Evolutionary conservation across 1,140 invertebrate species (phyloP).

Genomic region (Monochamus saltuarius): DNA sequence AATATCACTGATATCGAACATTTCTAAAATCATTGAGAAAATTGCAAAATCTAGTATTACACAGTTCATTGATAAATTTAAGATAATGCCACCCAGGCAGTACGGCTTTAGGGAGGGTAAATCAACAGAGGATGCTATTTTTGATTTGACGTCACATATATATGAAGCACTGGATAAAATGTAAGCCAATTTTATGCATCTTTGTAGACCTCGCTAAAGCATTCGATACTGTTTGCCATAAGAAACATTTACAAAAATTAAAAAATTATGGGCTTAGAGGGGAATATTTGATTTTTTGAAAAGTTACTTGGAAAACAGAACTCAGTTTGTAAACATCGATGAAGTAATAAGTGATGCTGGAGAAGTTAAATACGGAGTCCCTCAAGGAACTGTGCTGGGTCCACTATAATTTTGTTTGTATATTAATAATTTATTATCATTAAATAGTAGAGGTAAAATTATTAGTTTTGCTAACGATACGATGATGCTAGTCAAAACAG

Average conservation of each 20-base stretch:
- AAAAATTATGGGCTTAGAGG: neutral
- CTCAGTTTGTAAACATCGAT: neutral
- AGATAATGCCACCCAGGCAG: neutral
- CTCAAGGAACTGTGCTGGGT: slow-evolving; percentile 5
- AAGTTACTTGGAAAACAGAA: slow-evolving; percentile 1
- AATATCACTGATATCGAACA: slow-evolving; percentile 31
- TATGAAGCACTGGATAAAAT: neutral
- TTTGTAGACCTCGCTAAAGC: slow-evolving; percentile 5
- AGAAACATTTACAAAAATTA: neutral
- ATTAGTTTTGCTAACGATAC: slow-evolving; percentile 13
- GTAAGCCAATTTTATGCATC: neutral
- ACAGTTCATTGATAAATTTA: too few relatives aligned
- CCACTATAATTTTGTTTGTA: neutral
- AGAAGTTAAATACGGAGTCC: slow-evolving; percentile 2
- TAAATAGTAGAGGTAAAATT: neutral
- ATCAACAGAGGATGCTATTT: slow-evolving; percentile 3
- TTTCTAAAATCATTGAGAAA: slow-evolving; percentile 37
- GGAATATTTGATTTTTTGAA: neutral
- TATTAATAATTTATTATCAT: neutral
- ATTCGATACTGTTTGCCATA: slow-evolving; percentile 3
- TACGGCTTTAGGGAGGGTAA: neutral
- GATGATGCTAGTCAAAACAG: neutral
- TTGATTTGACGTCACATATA: neutral
- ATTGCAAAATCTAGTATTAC: too few relatives aligned
- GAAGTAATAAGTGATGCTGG: neutral